These are phyloP conservation scores for Drymodes brunneopygia DNA, from an alignment of 2,113 vertebrate genomes.

Conservation along the genomic window DNA sequence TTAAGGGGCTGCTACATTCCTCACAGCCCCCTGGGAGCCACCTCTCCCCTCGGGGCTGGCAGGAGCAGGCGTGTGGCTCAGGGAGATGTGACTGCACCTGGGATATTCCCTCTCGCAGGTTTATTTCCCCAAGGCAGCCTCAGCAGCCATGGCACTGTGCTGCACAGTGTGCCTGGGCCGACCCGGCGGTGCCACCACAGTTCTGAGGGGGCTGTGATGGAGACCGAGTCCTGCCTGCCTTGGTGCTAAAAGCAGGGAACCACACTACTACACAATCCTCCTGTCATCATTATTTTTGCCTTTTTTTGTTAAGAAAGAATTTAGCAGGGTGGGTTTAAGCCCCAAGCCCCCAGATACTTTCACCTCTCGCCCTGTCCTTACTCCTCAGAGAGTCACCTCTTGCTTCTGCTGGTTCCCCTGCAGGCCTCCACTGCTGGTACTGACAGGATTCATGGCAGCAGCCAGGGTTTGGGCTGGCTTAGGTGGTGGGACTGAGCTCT, in stretches of 20 bases:
- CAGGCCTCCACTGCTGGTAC: fast-evolving
- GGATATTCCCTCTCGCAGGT: background rate
- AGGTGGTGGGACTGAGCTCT: background rate
- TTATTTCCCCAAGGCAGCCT: background rate
- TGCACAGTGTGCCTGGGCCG: fast-evolving
- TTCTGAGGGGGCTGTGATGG: background rate
- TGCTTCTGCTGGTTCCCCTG: fast-evolving
- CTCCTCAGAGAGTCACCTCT: background rate
- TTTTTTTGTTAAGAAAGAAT: background rate
- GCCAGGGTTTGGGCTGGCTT: background rate
- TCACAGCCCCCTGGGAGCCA: background rate
- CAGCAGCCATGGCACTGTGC: fast-evolving
- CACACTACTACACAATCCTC: fast-evolving
- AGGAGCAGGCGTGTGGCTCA: background rate
- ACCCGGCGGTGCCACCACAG: fast-evolving
- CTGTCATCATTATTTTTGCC: background rate
- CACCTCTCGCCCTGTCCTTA: fast-evolving
- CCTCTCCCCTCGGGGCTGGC: background rate
- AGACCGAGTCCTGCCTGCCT: fast-evolving
- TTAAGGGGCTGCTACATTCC: fast-evolving
- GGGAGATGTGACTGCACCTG: background rate
- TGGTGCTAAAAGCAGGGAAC: background rate
- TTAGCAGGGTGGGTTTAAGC: background rate
- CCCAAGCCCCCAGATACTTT: too few species aligned
- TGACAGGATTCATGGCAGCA: background rate